Percentiles rank a stretch among this genome's conserved stretches.
These are phyloP conservation scores for Litocranius walleri DNA, from an alignment of 2,113 vertebrate species.

Conservation along the genomic window DNA sequence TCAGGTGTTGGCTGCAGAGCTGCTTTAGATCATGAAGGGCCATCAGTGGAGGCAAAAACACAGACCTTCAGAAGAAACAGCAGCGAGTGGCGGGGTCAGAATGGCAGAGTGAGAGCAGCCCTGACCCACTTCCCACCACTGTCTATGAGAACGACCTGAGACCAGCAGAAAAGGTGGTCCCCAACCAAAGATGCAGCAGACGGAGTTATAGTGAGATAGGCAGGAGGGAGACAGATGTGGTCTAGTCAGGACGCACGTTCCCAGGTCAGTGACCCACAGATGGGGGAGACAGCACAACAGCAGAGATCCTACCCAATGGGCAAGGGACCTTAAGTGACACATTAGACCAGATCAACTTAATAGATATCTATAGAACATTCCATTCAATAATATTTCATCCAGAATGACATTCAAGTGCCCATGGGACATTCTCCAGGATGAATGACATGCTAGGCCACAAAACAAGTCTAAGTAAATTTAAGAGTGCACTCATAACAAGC, in stretches of 20 bases:
- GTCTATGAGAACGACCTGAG: background rate
- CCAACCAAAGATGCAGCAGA: background rate
- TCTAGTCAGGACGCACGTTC: background rate
- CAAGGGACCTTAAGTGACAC: background rate
- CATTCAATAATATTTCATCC: background rate
- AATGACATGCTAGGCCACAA: background rate
- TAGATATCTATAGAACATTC: background rate
- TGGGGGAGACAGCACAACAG: background rate
- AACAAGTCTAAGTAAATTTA: background rate
- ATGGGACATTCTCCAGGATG: background rate
- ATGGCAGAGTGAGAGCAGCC: background rate
- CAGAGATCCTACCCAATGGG: background rate
- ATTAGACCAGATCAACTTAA: background rate
- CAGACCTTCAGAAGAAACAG: background rate
- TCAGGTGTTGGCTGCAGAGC: background rate
- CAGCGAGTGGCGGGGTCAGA: fast-evolving
- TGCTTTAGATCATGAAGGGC: background rate
- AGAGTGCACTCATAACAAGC: background rate
- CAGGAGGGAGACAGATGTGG: background rate
- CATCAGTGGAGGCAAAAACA: background rate
- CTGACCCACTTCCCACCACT: background rate
- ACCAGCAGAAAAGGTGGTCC: background rate
- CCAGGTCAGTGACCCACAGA: background rate
- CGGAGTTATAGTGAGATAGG: background rate
- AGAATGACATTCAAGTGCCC: background rate